Conservation (phyloP, 2,888 invertebrate genomes). For the Tachystola acroxantha region DNA sequence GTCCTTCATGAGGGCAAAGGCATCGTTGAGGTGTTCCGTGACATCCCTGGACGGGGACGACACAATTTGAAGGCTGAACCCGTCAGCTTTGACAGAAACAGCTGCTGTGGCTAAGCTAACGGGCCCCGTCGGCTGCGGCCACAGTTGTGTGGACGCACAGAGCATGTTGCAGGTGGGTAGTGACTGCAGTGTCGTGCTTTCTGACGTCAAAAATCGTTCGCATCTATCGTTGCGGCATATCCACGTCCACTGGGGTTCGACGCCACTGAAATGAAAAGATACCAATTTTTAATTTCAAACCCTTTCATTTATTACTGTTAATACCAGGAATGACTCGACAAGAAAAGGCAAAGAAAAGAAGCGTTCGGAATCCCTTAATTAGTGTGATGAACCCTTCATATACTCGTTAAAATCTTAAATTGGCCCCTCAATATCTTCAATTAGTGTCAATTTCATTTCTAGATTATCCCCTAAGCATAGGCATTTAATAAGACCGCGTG, state of each 20-base stretch:
- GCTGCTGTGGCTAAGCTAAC: conserved; percentile 82
- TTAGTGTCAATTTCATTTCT: too few species aligned
- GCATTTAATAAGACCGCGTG: too few species aligned
- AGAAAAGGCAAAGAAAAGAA: too few species aligned
- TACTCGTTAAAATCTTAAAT: too few species aligned
- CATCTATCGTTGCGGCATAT: conserved; percentile 84
- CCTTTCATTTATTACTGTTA: too few species aligned
- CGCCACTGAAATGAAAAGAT: conserved; percentile 51
- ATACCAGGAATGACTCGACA: too few species aligned
- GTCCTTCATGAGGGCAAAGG: conserved; percentile 71
- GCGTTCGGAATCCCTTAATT: too few species aligned
- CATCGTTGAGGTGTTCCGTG: conserved; percentile 58
- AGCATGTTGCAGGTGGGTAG: conserved; percentile 87
- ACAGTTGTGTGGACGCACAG: conserved; percentile 85
- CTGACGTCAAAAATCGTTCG: conserved; percentile 73
- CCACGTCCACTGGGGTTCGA: conserved; percentile 86
- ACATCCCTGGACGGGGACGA: conserved; percentile 54
- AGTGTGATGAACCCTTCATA: too few species aligned
- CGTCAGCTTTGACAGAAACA: conserved; percentile 75
- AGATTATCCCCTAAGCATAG: too few species aligned
- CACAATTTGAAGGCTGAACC: conserved; percentile 63
- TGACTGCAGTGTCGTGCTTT: conserved; percentile 71
- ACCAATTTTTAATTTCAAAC: neutral
- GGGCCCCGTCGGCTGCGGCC: conserved; percentile 89
- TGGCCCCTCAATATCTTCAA: too few species aligned